Evolutionary conservation across 2,888 invertebrate genomes (phyloP), one percentile per base, ranked within the genome.

Genomic region (Physocephala rufipes): DNA sequence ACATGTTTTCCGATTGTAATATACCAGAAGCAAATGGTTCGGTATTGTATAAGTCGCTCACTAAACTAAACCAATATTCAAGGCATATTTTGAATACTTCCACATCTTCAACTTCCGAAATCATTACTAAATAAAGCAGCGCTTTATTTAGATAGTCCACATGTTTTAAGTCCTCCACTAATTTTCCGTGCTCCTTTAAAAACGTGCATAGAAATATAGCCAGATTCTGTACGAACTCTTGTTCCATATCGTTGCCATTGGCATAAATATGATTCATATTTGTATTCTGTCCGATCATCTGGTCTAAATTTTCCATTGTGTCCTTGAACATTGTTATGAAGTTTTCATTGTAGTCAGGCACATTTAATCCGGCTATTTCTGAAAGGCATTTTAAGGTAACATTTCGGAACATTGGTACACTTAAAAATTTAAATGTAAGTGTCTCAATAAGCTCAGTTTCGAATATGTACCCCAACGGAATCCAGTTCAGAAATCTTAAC

Each of bases 71-170:
- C 99, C 99, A 99, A 87, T 97, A 99, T 85, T 99, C 99, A 76
- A 99, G 88, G 82, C 99, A 99, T 77, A 99, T 99, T 89, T 99
- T 99, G 86, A 99, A 99, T 75, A 99, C 97, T 88, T 99, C 99
- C 0, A 97, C 96, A 85, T 99, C 99, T 78, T 99, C 99, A 2
- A 99, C 99, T 88, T 97, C 96, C 16, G 98, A 99, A 85, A 96
- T 96, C 81, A 96, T 88, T 12, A 96, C 93, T 78, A 96, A 89
- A 84, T 96, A 96, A 77, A 93, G 91, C 68, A 96, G 88, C 12
- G 95, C 95, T 87, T 94, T 95, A 84, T 94, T 89, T 63, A 97
- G 87, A 62, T 91, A 90, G 66, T 92, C 92, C 73, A 91, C 90
- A 49, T 92, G 88, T 71, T 93, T 93, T 78, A 93, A 91, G 82